phyloP scores from a whole-genome alignment of 2,797 vertebrate species.

The Anguilla obscura region DNA sequence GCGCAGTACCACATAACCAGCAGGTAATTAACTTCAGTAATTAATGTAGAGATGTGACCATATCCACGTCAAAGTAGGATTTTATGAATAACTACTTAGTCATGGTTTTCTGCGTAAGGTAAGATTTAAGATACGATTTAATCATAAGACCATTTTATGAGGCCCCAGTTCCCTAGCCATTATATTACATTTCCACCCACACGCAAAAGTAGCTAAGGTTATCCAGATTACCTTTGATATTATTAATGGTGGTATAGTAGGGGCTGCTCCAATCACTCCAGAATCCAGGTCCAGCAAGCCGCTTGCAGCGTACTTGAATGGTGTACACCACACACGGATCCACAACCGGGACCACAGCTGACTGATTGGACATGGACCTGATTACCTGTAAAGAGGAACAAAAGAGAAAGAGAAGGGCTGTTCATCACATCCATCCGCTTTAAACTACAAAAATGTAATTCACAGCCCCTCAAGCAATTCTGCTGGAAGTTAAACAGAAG shows the following conservation, averaged over 20 bases:
- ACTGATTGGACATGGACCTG: conserved; percentile 56
- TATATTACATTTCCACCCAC: not conserved
- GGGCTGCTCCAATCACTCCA: conserved; percentile 88
- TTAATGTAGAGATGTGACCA: too few relatives aligned
- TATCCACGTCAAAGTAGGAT: too few relatives aligned
- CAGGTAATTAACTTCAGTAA: too few relatives aligned
- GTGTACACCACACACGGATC: conserved; percentile 74
- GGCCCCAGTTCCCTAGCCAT: not conserved
- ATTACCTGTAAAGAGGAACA: conserved; percentile 63
- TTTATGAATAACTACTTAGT: too few relatives aligned
- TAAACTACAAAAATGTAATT: not conserved
- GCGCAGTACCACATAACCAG: too few relatives aligned
- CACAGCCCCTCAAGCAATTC: not conserved
- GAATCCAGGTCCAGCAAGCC: conserved; percentile 65
- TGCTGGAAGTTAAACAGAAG: not conserved
- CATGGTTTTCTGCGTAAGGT: too few relatives aligned
- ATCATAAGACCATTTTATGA: too few relatives aligned
- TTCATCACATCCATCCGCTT: not conserved
- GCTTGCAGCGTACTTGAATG: conserved; percentile 79
- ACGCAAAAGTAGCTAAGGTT: not conserved
- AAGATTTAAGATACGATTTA: too few relatives aligned
- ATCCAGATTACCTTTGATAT: conserved; percentile 74
- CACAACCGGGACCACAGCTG: conserved; percentile 58
- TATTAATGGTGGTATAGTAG: conserved; percentile 67
- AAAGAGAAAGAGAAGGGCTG: not conserved